Conservation (phyloP, 2,113 vertebrate genomes). For the Antigone vipio region DNA sequence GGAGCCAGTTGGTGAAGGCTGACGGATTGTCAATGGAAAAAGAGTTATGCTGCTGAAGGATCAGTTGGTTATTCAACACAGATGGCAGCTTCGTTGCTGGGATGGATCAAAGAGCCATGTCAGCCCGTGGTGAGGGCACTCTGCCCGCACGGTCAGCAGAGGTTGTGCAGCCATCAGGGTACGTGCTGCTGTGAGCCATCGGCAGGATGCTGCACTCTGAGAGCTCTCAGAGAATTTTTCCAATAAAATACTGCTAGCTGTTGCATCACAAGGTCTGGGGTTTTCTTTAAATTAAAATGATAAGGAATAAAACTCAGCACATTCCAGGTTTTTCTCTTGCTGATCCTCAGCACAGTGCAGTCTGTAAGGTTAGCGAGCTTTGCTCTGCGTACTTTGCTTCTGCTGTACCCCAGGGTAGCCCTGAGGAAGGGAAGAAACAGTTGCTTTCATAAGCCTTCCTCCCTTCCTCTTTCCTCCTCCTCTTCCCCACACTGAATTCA, state of each 20-base stretch:
- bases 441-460: background rate
- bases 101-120: background rate
- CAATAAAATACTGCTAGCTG: background rate
- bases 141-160: background rate
- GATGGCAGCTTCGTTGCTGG: constrained; percentile 21
- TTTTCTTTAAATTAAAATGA: background rate
- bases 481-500: background rate
- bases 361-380: background rate
- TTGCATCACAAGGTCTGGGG: background rate
- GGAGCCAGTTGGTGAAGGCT: background rate
- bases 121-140: background rate
- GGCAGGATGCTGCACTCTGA: rapidly evolving
- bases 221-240: background rate
- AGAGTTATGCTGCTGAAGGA: background rate
- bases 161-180: rapidly evolving
- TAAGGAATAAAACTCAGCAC: background rate
- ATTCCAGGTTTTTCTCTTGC: background rate
- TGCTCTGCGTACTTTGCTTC: background rate
- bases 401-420: background rate
- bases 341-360: background rate
- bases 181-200: background rate
- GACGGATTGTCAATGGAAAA: constrained; percentile 23
- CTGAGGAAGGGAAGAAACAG: background rate
- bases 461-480: background rate
- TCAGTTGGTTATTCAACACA: background rate